Conservation (phyloP, 1,140 invertebrate species). For the Leptonema lineaticorne region DNA sequence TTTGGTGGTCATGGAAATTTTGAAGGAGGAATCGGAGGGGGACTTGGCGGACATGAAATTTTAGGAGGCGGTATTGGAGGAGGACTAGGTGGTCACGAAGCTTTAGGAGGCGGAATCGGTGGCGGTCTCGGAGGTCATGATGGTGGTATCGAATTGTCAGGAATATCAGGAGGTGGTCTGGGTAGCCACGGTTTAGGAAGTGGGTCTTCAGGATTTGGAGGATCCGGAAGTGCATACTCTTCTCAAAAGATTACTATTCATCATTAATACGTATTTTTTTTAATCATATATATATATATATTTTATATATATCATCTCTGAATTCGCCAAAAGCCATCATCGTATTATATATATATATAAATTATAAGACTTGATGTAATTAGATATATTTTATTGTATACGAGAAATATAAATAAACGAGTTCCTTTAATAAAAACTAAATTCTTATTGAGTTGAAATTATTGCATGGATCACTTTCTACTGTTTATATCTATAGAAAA, state of each 20-base stretch:
- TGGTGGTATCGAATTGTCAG: too few relatives aligned
- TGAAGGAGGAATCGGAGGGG: not conserved
- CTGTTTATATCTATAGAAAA: too few relatives aligned
- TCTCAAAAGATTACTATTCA: conserved; percentile 19
- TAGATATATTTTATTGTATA: not conserved
- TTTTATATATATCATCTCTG: not conserved
- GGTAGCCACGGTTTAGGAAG: not conserved
- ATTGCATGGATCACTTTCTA: too few relatives aligned
- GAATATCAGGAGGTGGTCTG: not conserved
- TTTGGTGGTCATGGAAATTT: not conserved
- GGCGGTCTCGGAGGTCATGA: not conserved
- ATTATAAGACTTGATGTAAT: not conserved
- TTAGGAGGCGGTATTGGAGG: not conserved
- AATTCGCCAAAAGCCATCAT: conserved; percentile 2
- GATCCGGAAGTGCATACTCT: not conserved
- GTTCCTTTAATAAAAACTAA: too few relatives aligned
- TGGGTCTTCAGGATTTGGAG: not conserved
- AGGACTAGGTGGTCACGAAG: not conserved
- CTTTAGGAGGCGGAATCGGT: not conserved
- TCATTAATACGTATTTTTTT: conserved; percentile 9
- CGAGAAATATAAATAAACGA: too few relatives aligned
- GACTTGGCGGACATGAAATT: not conserved
- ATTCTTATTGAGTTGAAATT: too few relatives aligned
- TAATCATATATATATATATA: not conserved
- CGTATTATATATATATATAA: conserved; percentile 7